phyloP scores from a whole-genome alignment of 2,797 vertebrate genomes.

The Luscinia megarhynchos region DNA sequence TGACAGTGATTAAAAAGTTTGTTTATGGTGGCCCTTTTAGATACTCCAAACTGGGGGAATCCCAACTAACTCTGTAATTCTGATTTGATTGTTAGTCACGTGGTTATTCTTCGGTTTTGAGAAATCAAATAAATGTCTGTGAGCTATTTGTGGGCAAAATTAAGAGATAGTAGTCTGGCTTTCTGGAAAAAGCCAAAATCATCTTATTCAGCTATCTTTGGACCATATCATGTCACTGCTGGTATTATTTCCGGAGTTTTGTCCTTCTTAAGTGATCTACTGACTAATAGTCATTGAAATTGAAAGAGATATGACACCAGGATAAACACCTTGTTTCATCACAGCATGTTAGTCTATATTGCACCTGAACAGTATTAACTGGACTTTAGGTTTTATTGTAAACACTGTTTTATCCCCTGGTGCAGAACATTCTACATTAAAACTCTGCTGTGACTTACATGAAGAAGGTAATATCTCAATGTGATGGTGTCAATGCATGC shows the following conservation, averaged over 20 bases:
- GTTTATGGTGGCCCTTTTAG: not conserved
- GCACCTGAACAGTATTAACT: not conserved
- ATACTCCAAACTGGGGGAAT: not conserved
- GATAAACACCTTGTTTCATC: not conserved
- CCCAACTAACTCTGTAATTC: not conserved
- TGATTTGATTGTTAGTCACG: not conserved
- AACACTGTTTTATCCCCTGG: not conserved
- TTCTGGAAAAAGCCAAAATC: not conserved
- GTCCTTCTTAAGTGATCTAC: constrained; percentile 6
- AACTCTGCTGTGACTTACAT: not conserved
- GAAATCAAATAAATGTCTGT: not conserved
- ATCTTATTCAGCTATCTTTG: not conserved
- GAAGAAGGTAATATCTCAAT: not conserved
- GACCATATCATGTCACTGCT: not conserved
- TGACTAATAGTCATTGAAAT: not conserved
- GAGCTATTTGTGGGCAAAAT: not conserved
- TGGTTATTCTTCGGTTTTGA: not conserved
- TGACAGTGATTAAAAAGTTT: not conserved
- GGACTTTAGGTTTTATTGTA: constrained; percentile 21
- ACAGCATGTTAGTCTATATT: not conserved
- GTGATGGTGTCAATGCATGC: not conserved
- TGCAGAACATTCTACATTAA: not conserved
- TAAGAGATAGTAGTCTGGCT: not conserved
- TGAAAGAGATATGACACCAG: not conserved
- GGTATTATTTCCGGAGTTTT: not conserved